Base-by-base conservation (phyloP, 2,113 vertebrate species). In the Seriola quinqueradiata region DNA sequence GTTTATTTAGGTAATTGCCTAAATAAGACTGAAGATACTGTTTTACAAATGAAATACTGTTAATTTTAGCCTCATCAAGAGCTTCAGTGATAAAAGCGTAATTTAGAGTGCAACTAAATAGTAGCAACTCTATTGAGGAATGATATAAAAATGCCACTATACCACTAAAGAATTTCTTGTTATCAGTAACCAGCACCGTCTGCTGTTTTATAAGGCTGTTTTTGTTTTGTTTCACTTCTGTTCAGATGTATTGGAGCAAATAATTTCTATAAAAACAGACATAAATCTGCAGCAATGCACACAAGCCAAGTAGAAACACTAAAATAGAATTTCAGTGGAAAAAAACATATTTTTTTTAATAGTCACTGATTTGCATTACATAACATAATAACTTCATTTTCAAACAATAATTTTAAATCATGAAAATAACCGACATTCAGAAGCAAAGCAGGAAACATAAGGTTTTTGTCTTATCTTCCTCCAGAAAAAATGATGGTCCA, bases 1-100 rank as follows among this genome's bases (percentile, higher is more conserved):
- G 74, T 87, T 83, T 81, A 79, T 82, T 79, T 54, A 58, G 46
- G 25, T 83, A 70, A 85, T 58, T 48, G 70, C 40, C 59, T 79
- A 57, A 86, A 85, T 65, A 81, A 77, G 67, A 58, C 65, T 68
- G 40, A 48, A 61, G 69, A 25, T 70, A 46, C 70, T 66, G 13
- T 64, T 70, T 75, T 58, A 60, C 38, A 83, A 76, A 78, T 68
- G 28, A 74, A 87, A 81, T 76, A 69, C 70, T 60, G 58, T 79
- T 55, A 28, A 42, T 32, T 75, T 60, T 42, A 9, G 25, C 59
- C 60, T 79, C 64, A 73, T 80, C 25, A 80, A 38, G 32, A 38
- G 63, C 71, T 23, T 42, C 8, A 42, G 63, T 72, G 79, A 74
- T 68, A 63, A 57, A 84, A 84, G 12, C 48, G 40, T 69, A 72